Base-by-base conservation (phyloP, 2,797 vertebrate genomes). In the Alosa sapidissima region DNA sequence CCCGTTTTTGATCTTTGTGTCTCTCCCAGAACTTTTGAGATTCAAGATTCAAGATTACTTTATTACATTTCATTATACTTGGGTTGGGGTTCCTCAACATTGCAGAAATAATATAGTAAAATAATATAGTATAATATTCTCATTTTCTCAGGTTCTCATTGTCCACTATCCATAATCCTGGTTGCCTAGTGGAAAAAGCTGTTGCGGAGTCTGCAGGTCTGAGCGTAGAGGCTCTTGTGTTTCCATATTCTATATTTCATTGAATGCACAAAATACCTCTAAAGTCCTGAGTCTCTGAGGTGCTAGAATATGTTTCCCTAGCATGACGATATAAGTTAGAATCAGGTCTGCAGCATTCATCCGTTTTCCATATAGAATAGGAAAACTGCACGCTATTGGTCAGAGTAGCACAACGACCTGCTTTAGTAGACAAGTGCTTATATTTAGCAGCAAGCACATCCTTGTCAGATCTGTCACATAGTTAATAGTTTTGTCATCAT, bases 391-490 rank as follows among this genome's bases (percentile, higher is more conserved):
- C 36, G 13, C 33, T 78, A 19, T 16, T 19, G 72, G 14, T 78
- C 72, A 7, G 14, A 45, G 68, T 3, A 21, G 10, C 7, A 19
- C 87, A 91, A 65, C 81, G 85, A 83, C 75, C 68, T 36, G 82
- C 88, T 88, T 91, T 82, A 84, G 83, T 75, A 87, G 82, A 24
- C 13, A 24, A 45, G 1, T 11, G 19, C 87, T 89, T 89, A 90
- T 86, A 92, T 93, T 90, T 92, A 91, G 91, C 87, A 81, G 81
- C 81, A 84, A 52, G 45, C 89, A 92, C 88, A 81, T 88, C 81
- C 81, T 2, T 92, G 93, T 87, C 81, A 93, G 83, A 92, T 95
- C 87, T 94, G 75, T 84, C 91, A 93, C 89, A 58, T 91, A 92
- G 90, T 92, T 93, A 92, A 89, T 89, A 94, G 89, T 88, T 92